A percentile compares a stretch with the other conserved stretches of the same genome.
Conservation (phyloP, 2,113 vertebrate species). For the Hylia prasina region DNA sequence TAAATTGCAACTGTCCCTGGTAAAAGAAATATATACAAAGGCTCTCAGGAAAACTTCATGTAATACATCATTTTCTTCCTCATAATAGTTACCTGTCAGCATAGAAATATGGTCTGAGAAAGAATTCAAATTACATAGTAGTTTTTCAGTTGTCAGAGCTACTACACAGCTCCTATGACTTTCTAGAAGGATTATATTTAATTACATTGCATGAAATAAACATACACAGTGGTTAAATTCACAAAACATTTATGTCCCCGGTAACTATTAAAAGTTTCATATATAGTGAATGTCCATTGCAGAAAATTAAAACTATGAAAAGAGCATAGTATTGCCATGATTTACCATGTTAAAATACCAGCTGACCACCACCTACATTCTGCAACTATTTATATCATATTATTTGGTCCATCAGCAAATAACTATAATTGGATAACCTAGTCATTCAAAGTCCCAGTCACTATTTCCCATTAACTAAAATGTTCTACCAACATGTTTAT, state of each 20-base stretch:
- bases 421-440: neutral
- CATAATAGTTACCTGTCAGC: constrained; percentile 77
- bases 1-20: constrained; percentile 81
- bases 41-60: constrained; percentile 73
- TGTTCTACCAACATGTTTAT: neutral
- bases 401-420: neutral
- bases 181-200: neutral
- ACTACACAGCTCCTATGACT: neutral
- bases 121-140: constrained; percentile 50
- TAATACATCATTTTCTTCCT: constrained; percentile 82
- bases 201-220: neutral
- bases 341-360: neutral
- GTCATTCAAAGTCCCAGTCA: neutral
- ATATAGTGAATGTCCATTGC: neutral
- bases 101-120: constrained; percentile 38
- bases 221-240: neutral
- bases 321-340: neutral
- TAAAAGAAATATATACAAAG: constrained; percentile 82
- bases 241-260: neutral
- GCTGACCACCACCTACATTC: neutral
- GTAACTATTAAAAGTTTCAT: neutral
- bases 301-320: neutral
- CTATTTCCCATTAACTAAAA: neutral
- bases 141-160: neutral
- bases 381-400: neutral